Conservation (phyloP, 2,797 vertebrate genomes). For the Ataeniobius toweri region DNA sequence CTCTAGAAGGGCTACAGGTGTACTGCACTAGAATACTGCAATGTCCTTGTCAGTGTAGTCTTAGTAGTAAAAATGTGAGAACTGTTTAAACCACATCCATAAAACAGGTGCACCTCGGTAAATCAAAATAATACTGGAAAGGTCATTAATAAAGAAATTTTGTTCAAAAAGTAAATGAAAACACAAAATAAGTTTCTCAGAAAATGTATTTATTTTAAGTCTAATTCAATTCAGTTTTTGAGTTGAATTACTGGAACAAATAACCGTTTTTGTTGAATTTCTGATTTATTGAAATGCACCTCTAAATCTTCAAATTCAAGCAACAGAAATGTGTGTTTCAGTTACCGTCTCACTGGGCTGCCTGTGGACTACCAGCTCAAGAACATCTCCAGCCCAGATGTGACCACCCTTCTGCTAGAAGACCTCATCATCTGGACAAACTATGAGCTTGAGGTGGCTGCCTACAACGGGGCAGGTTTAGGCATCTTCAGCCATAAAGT, state of each 20-base stretch:
- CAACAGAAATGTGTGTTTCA: constrained; percentile 47
- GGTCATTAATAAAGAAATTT: neutral
- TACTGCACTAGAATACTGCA: constrained; percentile 37
- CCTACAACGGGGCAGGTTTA: constrained; percentile 93
- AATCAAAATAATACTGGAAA: neutral
- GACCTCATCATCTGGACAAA: constrained; percentile 99
- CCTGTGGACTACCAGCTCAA: constrained; percentile 95
- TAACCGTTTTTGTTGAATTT: neutral
- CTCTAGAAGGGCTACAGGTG: constrained; percentile 56
- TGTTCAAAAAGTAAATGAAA: neutral
- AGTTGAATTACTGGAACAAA: neutral
- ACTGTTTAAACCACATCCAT: neutral
- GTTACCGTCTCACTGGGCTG: constrained; percentile 93
- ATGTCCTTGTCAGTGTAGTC: neutral
- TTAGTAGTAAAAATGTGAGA: neutral
- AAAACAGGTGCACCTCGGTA: neutral
- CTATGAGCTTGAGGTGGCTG: constrained; percentile 97
- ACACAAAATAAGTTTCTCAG: neutral
- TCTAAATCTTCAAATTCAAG: neutral
- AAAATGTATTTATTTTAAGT: neutral
- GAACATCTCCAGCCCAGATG: constrained; percentile 92
- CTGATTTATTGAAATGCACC: neutral
- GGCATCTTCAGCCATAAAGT: constrained; percentile 94
- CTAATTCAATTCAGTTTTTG: neutral
- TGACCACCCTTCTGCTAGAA: constrained; percentile 93